Evolutionary conservation across 64 coral and sea anemone species (phyloP).

Genomic region (Pocillopora verrucosa): DNA sequence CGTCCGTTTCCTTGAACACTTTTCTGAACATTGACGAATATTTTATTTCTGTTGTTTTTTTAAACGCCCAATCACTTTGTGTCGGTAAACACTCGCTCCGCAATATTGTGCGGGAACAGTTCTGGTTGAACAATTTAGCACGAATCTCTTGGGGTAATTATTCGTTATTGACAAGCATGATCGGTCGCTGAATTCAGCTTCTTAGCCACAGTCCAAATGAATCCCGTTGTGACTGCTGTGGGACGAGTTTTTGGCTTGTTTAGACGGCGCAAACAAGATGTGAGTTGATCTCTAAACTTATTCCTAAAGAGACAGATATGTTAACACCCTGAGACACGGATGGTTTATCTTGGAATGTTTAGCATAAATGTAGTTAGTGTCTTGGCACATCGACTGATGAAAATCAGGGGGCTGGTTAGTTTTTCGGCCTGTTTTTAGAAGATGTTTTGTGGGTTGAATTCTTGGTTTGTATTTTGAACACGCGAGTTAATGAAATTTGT

Average conservation of each 20-base stretch:
- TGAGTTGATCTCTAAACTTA: neutral
- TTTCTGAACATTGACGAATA: neutral
- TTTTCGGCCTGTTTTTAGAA: too few relatives aligned
- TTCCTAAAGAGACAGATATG: neutral
- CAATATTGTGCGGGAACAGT: neutral
- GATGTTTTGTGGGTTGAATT: too few relatives aligned
- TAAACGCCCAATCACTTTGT: too few relatives aligned
- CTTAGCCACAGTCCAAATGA: neutral
- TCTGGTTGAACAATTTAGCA: neutral
- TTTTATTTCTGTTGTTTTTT: neutral
- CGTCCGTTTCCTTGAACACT: neutral
- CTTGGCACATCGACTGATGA: too few relatives aligned
- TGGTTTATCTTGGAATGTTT: too few relatives aligned
- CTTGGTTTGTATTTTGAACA: too few relatives aligned
- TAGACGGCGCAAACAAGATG: slow-evolving; percentile 2
- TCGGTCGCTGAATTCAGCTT: neutral
- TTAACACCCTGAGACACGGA: too few relatives aligned
- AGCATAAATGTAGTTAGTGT: too few relatives aligned
- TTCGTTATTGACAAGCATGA: neutral
- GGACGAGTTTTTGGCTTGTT: slow-evolving; percentile 20
- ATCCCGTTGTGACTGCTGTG: neutral
- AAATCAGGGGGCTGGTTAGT: too few relatives aligned
- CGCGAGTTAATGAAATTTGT: too few relatives aligned
- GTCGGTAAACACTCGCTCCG: too few relatives aligned
- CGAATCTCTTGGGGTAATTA: neutral